These are phyloP conservation scores for Indri indri DNA, from an alignment of 2,113 vertebrate species.

Conservation along the genomic window DNA sequence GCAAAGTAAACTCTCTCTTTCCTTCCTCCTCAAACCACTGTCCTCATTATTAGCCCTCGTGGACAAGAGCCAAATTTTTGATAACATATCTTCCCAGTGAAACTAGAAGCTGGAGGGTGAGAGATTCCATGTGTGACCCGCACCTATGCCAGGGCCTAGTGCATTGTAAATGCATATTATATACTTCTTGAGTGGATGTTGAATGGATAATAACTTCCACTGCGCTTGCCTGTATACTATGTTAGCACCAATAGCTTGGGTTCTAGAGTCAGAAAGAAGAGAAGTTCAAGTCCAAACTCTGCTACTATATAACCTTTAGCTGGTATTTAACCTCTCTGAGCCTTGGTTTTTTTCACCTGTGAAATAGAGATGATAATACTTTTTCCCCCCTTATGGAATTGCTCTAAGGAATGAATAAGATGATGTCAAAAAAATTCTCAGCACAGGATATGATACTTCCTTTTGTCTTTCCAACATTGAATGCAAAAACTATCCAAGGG, in stretches of 20 bases:
- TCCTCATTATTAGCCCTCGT: no score
- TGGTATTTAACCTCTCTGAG: neutral
- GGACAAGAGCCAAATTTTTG: no score
- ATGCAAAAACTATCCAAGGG: neutral
- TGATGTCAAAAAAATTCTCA: neutral
- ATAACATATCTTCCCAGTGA: neutral
- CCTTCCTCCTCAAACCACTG: no score
- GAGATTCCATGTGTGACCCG: neutral
- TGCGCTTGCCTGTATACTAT: no score
- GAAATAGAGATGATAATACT: neutral
- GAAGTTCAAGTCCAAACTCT: neutral
- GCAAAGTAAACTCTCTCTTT: no score
- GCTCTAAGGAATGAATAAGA: neutral
- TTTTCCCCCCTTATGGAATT: neutral
- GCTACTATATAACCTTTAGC: neutral
- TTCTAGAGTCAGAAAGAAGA: neutral
- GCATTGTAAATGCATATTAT: neutral
- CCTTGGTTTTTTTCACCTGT: neutral
- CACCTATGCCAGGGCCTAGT: neutral
- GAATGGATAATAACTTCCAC: neutral
- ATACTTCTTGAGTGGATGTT: neutral
- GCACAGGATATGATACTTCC: neutral
- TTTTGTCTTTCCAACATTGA: neutral
- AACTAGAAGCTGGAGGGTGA: neutral
- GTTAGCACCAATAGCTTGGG: neutral